Conservation (phyloP, 92 coral and sea anemone genomes). For the Zoanthus sociatus region DNA sequence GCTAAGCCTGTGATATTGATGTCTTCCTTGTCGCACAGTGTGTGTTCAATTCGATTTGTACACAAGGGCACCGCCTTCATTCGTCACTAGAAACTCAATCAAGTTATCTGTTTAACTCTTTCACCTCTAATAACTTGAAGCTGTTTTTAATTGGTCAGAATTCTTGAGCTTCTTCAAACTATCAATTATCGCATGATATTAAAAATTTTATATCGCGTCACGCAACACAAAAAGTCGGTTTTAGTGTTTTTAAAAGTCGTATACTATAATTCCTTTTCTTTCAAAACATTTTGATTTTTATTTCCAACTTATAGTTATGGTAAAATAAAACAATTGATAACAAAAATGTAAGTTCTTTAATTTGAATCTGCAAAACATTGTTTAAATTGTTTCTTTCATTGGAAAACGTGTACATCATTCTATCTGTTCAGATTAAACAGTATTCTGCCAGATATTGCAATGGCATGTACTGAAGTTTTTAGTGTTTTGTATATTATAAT, state of each 20-base stretch:
- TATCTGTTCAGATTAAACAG: too few relatives aligned
- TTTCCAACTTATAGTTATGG: background rate
- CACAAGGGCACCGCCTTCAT: conserved; percentile 20
- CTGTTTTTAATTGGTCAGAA: conserved; percentile 30
- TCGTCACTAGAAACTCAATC: conserved; percentile 40
- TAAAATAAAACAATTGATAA: background rate
- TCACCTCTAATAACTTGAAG: background rate
- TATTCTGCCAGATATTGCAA: too few relatives aligned
- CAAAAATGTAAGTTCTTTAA: background rate
- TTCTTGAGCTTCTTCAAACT: background rate
- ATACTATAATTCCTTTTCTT: too few relatives aligned
- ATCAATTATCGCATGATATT: conserved; percentile 9
- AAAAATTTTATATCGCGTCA: background rate
- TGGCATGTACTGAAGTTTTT: too few relatives aligned
- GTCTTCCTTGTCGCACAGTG: background rate
- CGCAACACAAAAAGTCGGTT: background rate
- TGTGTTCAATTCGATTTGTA: background rate
- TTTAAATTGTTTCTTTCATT: too few relatives aligned
- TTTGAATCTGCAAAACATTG: too few relatives aligned
- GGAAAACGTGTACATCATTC: too few relatives aligned
- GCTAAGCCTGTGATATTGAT: background rate
- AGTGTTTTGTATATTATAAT: too few relatives aligned
- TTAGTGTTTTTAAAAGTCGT: background rate
- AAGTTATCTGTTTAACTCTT: background rate
- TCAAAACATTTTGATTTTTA: too few relatives aligned